Conservation (phyloP, 1,140 invertebrate genomes). For the Drosophila murphyi region DNA sequence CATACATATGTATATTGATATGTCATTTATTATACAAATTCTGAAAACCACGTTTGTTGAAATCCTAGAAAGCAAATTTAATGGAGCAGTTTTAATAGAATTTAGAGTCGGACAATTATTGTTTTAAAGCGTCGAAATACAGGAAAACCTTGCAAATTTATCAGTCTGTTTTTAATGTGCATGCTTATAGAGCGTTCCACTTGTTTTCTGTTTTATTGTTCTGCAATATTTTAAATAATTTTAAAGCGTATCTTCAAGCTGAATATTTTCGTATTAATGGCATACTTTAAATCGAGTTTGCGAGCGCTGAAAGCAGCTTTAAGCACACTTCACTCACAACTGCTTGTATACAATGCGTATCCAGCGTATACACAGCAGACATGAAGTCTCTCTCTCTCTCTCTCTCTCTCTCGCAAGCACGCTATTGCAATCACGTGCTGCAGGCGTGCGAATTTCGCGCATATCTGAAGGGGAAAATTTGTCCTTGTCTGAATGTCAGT, state of each 20-base stretch:
- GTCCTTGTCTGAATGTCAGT: constrained; percentile 80
- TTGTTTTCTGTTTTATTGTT: too few relatives aligned
- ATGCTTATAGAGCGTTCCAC: too few relatives aligned
- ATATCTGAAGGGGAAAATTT: constrained; percentile 47
- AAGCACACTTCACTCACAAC: constrained; percentile 1
- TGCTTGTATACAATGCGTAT: constrained; percentile 24
- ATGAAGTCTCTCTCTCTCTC: too few relatives aligned
- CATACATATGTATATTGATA: neutral
- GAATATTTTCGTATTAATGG: neutral
- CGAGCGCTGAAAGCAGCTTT: constrained; percentile 2
- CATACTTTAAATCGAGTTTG: constrained; percentile 6
- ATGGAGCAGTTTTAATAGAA: too few relatives aligned
- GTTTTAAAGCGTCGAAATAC: too few relatives aligned
- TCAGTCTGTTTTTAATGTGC: too few relatives aligned
- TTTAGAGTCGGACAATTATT: too few relatives aligned
- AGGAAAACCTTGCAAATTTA: too few relatives aligned
- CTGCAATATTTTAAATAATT: neutral
- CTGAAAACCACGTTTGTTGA: too few relatives aligned
- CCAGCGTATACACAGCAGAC: constrained; percentile 57
- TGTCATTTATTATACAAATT: neutral
- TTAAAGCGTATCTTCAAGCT: neutral
- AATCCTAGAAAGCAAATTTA: too few relatives aligned
- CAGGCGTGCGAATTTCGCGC: constrained; percentile 60
- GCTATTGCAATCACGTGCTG: constrained; percentile 52
- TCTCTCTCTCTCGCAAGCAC: constrained; percentile 11